Evolutionary conservation across 1,140 invertebrate genomes (phyloP).

Genomic region (Melanaphis sacchari): DNA sequence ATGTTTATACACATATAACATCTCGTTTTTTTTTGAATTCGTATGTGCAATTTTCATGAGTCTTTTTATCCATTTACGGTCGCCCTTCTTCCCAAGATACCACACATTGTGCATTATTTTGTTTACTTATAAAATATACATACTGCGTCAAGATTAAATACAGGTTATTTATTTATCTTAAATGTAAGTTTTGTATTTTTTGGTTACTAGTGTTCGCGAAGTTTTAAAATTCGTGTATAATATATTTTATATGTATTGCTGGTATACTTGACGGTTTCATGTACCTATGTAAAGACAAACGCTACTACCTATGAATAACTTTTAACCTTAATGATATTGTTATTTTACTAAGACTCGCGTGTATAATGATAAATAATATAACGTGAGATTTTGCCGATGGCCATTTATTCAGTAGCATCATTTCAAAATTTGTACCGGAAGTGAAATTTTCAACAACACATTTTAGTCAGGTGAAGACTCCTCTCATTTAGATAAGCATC

Average conservation of each 20-base stretch:
- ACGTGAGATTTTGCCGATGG: not conserved
- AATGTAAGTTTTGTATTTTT: not conserved
- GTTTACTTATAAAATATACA: not conserved
- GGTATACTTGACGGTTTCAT: not conserved
- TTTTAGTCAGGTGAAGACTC: not conserved
- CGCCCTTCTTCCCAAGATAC: not conserved
- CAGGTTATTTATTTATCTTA: not conserved
- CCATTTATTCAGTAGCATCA: not conserved
- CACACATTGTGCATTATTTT: constrained; percentile 10
- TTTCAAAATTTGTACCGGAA: not conserved
- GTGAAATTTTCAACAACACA: not conserved
- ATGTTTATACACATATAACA: not conserved
- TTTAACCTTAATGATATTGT: not conserved
- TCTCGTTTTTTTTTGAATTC: constrained; percentile 1
- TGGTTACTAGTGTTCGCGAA: not conserved
- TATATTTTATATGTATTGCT: not conserved
- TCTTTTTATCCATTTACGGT: not conserved
- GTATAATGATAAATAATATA: not conserved
- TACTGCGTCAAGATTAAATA: not conserved
- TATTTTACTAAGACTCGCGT: not conserved
- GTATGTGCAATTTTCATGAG: not conserved
- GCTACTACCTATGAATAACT: not conserved
- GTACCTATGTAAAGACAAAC: not conserved
- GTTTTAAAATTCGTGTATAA: not conserved
- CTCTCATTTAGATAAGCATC: not conserved